phyloP scores from a whole-genome alignment of 2,797 vertebrate species.

The Darevskia nairensis region DNA sequence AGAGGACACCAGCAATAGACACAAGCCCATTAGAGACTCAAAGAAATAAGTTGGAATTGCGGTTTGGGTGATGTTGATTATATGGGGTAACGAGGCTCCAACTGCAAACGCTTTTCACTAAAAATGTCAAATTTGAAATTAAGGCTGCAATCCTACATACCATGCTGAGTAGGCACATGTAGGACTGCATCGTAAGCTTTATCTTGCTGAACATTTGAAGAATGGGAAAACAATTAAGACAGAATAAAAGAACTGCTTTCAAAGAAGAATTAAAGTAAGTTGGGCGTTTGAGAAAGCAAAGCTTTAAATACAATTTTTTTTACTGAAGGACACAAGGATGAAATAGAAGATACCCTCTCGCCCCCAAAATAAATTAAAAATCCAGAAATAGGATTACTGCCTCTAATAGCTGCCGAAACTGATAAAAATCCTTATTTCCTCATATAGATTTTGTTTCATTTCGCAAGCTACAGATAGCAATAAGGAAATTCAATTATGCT shows the following conservation, averaged over 20 bases:
- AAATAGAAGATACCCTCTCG: not conserved
- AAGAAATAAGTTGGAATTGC: not conserved
- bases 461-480: not conserved
- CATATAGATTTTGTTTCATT: constrained; percentile 5
- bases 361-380: not conserved
- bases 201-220: not conserved
- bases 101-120: not conserved
- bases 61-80: not conserved
- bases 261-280: constrained; percentile 35
- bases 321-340: constrained; percentile 9
- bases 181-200: not conserved
- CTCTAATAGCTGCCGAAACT: not conserved
- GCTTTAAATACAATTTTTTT: constrained; percentile 37
- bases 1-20: not conserved
- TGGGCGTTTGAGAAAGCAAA: constrained; percentile 20
- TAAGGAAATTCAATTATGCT: constrained; percentile 20
- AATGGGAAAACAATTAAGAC: not conserved
- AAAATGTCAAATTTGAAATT: not conserved
- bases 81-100: not conserved
- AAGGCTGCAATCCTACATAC: too few relatives aligned
- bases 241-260: not conserved
- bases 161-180: not conserved
- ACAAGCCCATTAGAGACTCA: not conserved
- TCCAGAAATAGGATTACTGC: not conserved
- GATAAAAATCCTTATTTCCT: not conserved